A percentile compares a stretch with the other conserved stretches of the same genome.
These are phyloP conservation scores for Drosophila pseudotakahashii DNA, from an alignment of 2,888 invertebrate species.

Conservation along the genomic window DNA sequence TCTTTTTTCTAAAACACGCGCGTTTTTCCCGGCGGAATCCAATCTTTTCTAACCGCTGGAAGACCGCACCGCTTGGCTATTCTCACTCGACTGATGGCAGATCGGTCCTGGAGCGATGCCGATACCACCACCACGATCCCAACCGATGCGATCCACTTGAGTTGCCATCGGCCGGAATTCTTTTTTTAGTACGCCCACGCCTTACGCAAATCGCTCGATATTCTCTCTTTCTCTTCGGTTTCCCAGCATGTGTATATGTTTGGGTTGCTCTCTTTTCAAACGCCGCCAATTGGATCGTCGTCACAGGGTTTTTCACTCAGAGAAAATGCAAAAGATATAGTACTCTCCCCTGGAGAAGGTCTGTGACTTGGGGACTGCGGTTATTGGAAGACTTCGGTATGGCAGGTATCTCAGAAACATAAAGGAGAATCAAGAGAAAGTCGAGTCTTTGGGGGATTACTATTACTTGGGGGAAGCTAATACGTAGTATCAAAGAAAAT, in stretches of 20 bases:
- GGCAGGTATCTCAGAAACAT: conserved; percentile 27
- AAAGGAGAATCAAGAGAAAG: conserved; percentile 23
- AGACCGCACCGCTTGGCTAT: conserved; percentile 71
- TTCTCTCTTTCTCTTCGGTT: conserved; percentile 17
- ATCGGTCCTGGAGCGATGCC: conserved; percentile 40
- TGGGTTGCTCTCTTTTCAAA: conserved; percentile 33
- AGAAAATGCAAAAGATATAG: conserved; percentile 24
- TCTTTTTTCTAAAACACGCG: conserved; percentile 1
- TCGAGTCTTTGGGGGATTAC: conserved; percentile 1
- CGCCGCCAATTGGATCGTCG: conserved; percentile 42
- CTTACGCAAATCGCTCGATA: conserved; percentile 58
- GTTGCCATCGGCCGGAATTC: conserved; percentile 49
- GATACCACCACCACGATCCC: conserved; percentile 20
- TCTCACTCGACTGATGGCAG: conserved; percentile 67
- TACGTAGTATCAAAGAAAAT: neutral
- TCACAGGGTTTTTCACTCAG: conserved; percentile 15
- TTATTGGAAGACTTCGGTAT: conserved; percentile 44
- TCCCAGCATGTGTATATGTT: conserved; percentile 23
- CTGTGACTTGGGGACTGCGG: conserved; percentile 26
- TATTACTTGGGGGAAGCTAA: neutral
- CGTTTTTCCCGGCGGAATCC: conserved; percentile 22
- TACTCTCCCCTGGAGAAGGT: conserved; percentile 21
- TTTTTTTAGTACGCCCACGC: conserved; percentile 73
- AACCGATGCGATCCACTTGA: conserved; percentile 48
- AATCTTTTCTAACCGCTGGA: conserved; percentile 34